These are phyloP conservation scores for Thunnus albacares DNA, from an alignment of 2,797 vertebrate genomes.

Conservation along the genomic window DNA sequence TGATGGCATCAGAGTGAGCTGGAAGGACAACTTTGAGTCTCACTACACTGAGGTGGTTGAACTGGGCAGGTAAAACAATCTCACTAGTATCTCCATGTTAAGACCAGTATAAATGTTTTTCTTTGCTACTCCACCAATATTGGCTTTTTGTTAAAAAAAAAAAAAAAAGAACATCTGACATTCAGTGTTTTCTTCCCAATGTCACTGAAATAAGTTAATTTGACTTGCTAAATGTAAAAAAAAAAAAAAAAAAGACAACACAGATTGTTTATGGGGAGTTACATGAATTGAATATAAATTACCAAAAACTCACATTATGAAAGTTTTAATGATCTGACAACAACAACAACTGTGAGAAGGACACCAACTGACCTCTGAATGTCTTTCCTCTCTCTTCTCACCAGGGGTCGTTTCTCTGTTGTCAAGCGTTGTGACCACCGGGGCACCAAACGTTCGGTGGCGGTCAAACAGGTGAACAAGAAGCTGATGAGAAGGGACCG, in stretches of 20 bases:
- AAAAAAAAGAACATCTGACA: no score
- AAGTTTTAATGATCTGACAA: no score
- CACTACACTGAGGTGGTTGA: constrained; percentile 95
- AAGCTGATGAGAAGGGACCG: constrained; percentile 97
- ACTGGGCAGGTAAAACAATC: constrained; percentile 92
- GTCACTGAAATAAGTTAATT: no score
- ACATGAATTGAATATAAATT: no score
- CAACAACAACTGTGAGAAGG: no score
- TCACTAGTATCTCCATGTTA: background rate
- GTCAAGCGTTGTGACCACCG: constrained; percentile 96
- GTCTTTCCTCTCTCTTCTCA: constrained; percentile 13
- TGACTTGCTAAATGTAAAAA: background rate
- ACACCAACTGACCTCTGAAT: background rate
- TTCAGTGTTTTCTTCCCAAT: background rate
- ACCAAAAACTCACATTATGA: no score
- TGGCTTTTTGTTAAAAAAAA: no score
- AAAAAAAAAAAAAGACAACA: background rate
- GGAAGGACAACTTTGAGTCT: constrained; percentile 98
- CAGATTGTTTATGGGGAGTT: background rate
- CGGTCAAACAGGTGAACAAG: constrained; percentile 98
- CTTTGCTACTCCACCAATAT: no score
- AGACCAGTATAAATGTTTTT: background rate
- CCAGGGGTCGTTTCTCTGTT: constrained; percentile 96
- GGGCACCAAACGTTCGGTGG: constrained; percentile 91
- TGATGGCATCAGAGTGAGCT: constrained; percentile 94